Conservation (phyloP, 2,113 vertebrate genomes). For the Neopipo cinnamomea region DNA sequence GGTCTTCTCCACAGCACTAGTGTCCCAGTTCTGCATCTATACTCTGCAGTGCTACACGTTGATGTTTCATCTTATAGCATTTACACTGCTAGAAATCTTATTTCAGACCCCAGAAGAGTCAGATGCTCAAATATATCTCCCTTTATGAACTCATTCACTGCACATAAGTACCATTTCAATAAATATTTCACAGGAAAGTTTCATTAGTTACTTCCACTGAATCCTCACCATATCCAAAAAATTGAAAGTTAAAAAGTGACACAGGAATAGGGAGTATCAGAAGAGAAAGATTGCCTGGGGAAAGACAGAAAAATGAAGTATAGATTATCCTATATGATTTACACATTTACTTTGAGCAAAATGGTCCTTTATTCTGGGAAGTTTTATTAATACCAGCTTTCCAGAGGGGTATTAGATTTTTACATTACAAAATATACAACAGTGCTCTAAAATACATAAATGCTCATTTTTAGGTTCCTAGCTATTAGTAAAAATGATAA, state of each 20-base stretch:
- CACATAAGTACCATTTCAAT: background rate
- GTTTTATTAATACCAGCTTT: background rate
- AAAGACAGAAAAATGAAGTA: background rate
- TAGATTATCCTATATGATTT: background rate
- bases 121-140: background rate
- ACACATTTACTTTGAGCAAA: background rate
- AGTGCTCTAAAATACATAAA: background rate
- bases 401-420: background rate
- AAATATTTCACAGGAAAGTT: background rate
- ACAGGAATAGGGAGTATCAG: background rate
- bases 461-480: background rate
- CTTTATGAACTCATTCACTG: background rate
- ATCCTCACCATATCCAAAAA: background rate
- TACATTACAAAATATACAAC: background rate
- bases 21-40: background rate
- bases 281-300: background rate
- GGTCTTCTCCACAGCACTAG: background rate
- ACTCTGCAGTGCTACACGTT: rapidly evolving
- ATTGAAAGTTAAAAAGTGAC: background rate
- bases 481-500: background rate
- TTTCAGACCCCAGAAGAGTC: background rate
- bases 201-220: background rate
- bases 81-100: background rate
- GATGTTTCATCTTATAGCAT: rapidly evolving
- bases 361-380: background rate